Evolutionary conservation across 2,888 invertebrate species (phyloP).

Genomic region (Amiota minor): DNA sequence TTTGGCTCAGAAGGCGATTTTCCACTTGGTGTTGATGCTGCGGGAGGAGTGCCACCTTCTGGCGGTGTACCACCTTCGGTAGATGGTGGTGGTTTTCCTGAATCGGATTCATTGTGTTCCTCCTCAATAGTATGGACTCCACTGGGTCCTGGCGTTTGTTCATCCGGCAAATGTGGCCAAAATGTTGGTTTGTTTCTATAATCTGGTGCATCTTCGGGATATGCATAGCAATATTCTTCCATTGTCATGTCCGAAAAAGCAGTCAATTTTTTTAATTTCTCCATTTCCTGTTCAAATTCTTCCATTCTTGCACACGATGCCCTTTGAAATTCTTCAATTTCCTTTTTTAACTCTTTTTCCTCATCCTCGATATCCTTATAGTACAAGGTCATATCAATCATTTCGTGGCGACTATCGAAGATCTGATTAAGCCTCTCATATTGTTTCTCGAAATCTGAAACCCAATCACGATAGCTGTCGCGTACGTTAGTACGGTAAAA

Average conservation of each 20-base stretch:
- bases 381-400: constrained; percentile 61
- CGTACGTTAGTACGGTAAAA: constrained; percentile 80
- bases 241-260: constrained; percentile 87
- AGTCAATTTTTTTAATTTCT: constrained; percentile 78
- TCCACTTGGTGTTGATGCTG: not conserved
- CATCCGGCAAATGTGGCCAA: constrained; percentile 86
- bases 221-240: constrained; percentile 84
- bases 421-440: constrained; percentile 74
- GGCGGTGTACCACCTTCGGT: constrained; percentile 36
- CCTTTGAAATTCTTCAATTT: constrained; percentile 50
- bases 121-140: not conserved
- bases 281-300: constrained; percentile 77
- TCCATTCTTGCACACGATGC: constrained; percentile 68
- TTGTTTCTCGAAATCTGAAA: constrained; percentile 87
- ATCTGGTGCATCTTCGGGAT: constrained; percentile 82
- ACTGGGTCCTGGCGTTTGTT: constrained; percentile 74
- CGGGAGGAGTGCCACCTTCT: not conserved
- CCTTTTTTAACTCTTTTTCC: constrained; percentile 76
- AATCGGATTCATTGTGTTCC: constrained; percentile 6
- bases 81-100: not conserved
- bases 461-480: constrained; percentile 83
- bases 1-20: not conserved
- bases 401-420: constrained; percentile 51
- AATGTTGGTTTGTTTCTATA: constrained; percentile 82
- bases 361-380: constrained; percentile 77